Conservation (phyloP, 2,797 vertebrate species). For the Molossus alvarezi region DNA sequence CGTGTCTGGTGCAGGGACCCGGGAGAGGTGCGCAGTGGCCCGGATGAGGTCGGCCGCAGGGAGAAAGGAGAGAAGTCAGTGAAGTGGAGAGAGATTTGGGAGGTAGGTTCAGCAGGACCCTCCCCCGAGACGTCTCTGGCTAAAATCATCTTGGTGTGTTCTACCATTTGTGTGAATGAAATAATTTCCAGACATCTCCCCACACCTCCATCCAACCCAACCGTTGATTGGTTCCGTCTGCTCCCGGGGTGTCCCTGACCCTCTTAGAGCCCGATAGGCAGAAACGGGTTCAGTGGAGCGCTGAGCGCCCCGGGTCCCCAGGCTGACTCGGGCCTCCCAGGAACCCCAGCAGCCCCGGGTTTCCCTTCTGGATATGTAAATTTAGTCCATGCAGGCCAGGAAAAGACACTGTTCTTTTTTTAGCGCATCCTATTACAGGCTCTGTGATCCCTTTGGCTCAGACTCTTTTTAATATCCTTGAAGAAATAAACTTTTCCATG, state of each 20-base stretch:
- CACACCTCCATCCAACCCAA: background rate
- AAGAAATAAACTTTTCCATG: constrained; percentile 85
- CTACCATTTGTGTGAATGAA: constrained; percentile 8
- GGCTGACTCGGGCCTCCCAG: constrained; percentile 33
- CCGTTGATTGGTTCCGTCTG: background rate
- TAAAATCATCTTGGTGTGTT: background rate
- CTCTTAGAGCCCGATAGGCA: background rate
- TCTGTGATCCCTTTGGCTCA: constrained; percentile 80
- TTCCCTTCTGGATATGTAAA: constrained; percentile 77
- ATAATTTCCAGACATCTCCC: constrained; percentile 28
- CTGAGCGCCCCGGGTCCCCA: background rate
- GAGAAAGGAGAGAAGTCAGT: background rate
- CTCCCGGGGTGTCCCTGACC: background rate
- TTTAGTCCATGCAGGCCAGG: constrained; percentile 53
- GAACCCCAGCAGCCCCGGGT: background rate
- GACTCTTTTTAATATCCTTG: constrained; percentile 80
- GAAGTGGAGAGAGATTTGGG: background rate
- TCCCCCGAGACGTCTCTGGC: background rate
- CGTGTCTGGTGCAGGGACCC: background rate
- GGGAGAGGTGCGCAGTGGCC: background rate
- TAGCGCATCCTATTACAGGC: constrained; percentile 76
- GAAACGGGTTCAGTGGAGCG: background rate
- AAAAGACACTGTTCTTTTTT: constrained; percentile 78
- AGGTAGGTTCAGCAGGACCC: background rate
- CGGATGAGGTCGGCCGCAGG: rapidly evolving